These are phyloP conservation scores for Elanoides forficatus DNA, from an alignment of 2,113 vertebrate genomes.

Conservation along the genomic window DNA sequence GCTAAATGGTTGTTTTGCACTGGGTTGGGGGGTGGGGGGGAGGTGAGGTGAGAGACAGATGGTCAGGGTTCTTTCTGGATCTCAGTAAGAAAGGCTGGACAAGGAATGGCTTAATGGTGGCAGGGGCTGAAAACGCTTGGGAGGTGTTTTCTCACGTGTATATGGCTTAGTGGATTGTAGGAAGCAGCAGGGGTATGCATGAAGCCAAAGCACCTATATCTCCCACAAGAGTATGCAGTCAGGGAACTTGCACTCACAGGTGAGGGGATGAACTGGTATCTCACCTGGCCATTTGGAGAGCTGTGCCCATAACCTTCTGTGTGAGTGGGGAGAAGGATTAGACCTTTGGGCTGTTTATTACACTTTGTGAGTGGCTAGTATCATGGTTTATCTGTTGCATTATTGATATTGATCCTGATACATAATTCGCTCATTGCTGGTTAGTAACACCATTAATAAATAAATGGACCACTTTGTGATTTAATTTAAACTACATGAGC, in stretches of 20 bases:
- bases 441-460: not conserved
- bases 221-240: not conserved
- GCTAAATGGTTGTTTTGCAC: not conserved
- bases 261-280: not conserved
- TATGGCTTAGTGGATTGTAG: not conserved
- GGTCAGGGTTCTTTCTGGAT: not conserved
- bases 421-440: not conserved
- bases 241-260: not conserved
- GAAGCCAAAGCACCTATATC: not conserved
- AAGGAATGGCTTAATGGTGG: not conserved
- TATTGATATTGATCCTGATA: not conserved
- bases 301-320: not conserved
- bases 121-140: not conserved
- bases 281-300: not conserved
- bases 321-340: not conserved
- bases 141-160: fast-evolving
- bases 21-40: too few species aligned
- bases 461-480: not conserved
- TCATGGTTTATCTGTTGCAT: not conserved
- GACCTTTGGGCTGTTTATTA: not conserved
- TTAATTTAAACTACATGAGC: not conserved
- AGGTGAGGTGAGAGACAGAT: not conserved
- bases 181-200: not conserved
- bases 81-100: not conserved
- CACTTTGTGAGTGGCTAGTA: not conserved